A percentile compares a stretch with the other conserved stretches of the same genome.
phyloP scores from a whole-genome alignment of 2,797 vertebrate genomes.

The Malacoctenus gilli region DNA sequence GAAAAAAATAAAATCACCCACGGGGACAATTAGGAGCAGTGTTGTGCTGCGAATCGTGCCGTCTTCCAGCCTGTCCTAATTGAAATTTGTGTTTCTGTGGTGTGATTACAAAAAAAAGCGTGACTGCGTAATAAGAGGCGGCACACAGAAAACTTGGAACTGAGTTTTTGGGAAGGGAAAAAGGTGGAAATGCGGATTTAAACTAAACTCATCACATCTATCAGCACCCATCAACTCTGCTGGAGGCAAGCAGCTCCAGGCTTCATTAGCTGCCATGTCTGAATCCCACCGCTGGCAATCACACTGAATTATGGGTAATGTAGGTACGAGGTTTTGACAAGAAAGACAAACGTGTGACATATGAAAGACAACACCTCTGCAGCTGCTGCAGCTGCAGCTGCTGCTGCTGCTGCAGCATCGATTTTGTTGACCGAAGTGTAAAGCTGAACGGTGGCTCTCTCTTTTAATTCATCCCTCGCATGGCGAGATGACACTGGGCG shows the following conservation, averaged over 20 bases:
- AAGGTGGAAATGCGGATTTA: background rate
- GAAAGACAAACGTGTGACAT: constrained; percentile 14
- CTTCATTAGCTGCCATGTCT: constrained; percentile 16
- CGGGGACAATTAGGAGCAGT: too few species aligned
- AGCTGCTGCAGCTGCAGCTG: background rate
- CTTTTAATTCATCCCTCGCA: constrained; percentile 12
- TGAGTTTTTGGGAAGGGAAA: background rate
- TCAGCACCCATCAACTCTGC: constrained; percentile 17
- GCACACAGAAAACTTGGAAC: background rate
- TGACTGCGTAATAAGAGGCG: too few species aligned
- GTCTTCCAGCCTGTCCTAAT: too few species aligned
- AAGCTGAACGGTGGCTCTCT: background rate
- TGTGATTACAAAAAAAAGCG: too few species aligned
- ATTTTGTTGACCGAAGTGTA: constrained; percentile 4
- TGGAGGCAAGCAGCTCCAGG: constrained; percentile 14
- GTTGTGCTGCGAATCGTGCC: too few species aligned
- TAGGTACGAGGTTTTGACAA: constrained; percentile 20
- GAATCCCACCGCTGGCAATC: constrained; percentile 5
- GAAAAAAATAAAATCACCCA: too few species aligned
- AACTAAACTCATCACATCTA: background rate
- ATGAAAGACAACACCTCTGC: constrained; percentile 9
- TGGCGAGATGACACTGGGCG: constrained; percentile 1
- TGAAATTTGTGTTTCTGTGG: too few species aligned
- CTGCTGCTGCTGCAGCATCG: background rate
- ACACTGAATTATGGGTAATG: constrained; percentile 23